phyloP scores from a whole-genome alignment of 2,888 invertebrate genomes.

The Halictus ligatus region DNA sequence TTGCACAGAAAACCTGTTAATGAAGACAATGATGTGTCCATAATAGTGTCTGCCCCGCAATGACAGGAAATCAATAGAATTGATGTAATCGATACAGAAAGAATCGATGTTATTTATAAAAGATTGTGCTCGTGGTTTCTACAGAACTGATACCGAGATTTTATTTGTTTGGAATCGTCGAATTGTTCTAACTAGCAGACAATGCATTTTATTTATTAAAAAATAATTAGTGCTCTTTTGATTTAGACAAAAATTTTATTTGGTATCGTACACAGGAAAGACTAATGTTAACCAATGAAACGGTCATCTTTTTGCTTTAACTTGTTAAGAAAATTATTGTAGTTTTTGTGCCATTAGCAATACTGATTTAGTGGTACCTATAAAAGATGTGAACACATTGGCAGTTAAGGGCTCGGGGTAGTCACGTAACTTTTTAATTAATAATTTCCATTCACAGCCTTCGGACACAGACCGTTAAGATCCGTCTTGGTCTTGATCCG shows the following conservation, averaged over 20 bases:
- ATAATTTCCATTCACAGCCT: too few species aligned
- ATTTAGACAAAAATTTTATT: neutral
- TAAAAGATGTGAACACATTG: too few species aligned
- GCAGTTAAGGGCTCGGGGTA: too few species aligned
- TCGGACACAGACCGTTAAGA: too few species aligned
- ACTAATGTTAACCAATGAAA: too few species aligned
- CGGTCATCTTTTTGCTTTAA: too few species aligned
- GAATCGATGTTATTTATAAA: conserved; percentile 21
- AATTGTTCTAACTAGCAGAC: neutral
- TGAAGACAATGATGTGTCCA: conserved; percentile 48
- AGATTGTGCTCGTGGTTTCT: neutral
- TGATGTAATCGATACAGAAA: conserved; percentile 41
- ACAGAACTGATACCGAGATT: neutral
- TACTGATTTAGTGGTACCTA: neutral
- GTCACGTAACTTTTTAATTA: too few species aligned
- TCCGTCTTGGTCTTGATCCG: too few species aligned
- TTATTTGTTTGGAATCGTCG: neutral
- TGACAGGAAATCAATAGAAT: conserved; percentile 72
- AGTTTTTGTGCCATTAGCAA: neutral
- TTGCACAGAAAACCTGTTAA: conserved; percentile 23
- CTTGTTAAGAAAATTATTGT: too few species aligned
- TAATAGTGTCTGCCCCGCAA: conserved; percentile 36
- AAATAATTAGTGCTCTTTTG: neutral
- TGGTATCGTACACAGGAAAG: neutral
- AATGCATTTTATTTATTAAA: neutral